These are phyloP conservation scores for Lagenorhynchus albirostris DNA, from an alignment of 2,113 vertebrate genomes.

Conservation along the genomic window DNA sequence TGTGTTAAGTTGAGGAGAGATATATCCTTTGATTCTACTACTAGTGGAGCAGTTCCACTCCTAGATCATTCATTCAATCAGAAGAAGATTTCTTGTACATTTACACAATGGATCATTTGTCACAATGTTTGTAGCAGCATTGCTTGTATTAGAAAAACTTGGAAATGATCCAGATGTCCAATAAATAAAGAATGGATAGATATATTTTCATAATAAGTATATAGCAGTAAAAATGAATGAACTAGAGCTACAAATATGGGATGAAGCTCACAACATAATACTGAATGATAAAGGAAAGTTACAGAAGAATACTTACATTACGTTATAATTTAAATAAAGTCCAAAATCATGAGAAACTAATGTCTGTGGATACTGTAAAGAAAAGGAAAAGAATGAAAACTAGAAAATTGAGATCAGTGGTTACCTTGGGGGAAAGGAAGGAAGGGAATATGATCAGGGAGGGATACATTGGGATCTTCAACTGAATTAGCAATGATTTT, in stretches of 20 bases:
- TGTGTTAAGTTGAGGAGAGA: neutral
- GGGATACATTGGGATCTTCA: neutral
- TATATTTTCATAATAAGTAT: neutral
- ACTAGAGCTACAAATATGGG: neutral
- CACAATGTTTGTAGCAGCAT: neutral
- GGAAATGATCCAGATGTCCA: neutral
- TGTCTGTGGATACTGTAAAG: neutral
- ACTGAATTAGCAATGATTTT: neutral
- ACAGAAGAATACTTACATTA: neutral
- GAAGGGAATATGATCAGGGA: neutral
- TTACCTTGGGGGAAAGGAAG: neutral
- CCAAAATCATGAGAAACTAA: neutral
- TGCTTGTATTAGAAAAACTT: neutral
- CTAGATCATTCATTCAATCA: neutral
- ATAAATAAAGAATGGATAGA: neutral
- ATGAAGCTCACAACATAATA: neutral
- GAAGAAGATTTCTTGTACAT: neutral
- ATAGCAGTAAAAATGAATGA: neutral
- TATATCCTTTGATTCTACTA: neutral
- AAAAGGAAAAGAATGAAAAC: neutral
- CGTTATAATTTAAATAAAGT: conserved; percentile 13
- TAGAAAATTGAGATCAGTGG: neutral
- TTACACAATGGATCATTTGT: neutral
- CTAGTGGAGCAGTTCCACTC: neutral
- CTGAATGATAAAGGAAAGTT: neutral